Percentiles rank a stretch among this genome's conserved stretches.
These are phyloP conservation scores for Mugil cephalus DNA, from an alignment of 2,113 vertebrate species.

Conservation along the genomic window DNA sequence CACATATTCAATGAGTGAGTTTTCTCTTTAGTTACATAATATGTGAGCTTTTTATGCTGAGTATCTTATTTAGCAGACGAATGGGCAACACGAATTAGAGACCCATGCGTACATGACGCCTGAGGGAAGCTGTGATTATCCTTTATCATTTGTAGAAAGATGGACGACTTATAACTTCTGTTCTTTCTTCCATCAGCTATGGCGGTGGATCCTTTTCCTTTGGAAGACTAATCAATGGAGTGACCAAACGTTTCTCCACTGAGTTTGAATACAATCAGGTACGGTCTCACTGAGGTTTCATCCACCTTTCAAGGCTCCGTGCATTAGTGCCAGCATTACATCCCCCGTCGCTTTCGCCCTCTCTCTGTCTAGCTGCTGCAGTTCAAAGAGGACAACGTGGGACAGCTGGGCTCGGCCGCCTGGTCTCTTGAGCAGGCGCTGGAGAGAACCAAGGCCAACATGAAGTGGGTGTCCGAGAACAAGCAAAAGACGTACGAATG, in stretches of 20 bases:
- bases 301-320: neutral
- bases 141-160: neutral
- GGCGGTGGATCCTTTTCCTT: slow-evolving; percentile 87
- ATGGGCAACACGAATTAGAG: too few species aligned
- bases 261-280: slow-evolving; percentile 90
- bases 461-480: slow-evolving; percentile 89
- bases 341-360: neutral
- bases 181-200: slow-evolving; percentile 77
- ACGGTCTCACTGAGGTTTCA: slow-evolving; percentile 3
- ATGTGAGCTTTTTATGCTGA: too few species aligned
- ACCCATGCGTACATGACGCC: too few species aligned
- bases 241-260: slow-evolving; percentile 85
- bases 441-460: slow-evolving; percentile 88
- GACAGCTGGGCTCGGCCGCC: slow-evolving; percentile 79
- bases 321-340: neutral
- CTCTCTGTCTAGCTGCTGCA: slow-evolving; percentile 83
- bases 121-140: too few species aligned
- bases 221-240: slow-evolving; percentile 77
- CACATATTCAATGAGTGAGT: slow-evolving; percentile 81
- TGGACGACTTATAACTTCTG: neutral
- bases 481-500: slow-evolving; percentile 70
- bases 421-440: slow-evolving; percentile 85
- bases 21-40: neutral
- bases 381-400: slow-evolving; percentile 83
- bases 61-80: too few species aligned